phyloP scores from a whole-genome alignment of 2,888 invertebrate species.

The Philhelius pedissequus region DNA sequence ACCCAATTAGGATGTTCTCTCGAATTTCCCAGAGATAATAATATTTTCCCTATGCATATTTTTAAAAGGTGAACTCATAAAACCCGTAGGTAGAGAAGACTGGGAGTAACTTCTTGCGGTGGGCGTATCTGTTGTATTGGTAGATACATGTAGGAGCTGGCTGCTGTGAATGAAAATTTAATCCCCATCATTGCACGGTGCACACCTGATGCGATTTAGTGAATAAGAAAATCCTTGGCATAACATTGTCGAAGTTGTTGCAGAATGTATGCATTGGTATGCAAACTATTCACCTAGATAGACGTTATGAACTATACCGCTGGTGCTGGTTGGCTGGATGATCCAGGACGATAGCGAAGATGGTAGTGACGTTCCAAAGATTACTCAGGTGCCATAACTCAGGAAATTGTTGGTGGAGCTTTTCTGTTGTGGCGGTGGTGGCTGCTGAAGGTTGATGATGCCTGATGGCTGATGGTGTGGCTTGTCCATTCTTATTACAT shows the following conservation, averaged over 20 bases:
- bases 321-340: neutral
- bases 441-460: neutral
- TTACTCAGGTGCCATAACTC: constrained; percentile 54
- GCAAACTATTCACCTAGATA: constrained; percentile 21
- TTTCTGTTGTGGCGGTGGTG: neutral
- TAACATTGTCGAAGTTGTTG: constrained; percentile 50
- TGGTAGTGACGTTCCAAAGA: constrained; percentile 30
- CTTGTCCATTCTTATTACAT: constrained; percentile 8
- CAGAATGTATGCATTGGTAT: constrained; percentile 50
- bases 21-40: constrained; percentile 10
- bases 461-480: constrained; percentile 25
- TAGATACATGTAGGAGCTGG: neutral
- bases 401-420: constrained; percentile 38
- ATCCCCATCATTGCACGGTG: constrained; percentile 33
- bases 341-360: neutral
- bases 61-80: constrained; percentile 17
- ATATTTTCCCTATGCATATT: constrained; percentile 4
- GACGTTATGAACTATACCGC: neutral
- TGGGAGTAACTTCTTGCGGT: constrained; percentile 21
- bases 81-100: neutral
- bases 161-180: constrained; percentile 49
- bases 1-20: constrained; percentile 9
- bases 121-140: neutral
- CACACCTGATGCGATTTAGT: constrained; percentile 62
- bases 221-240: constrained; percentile 55